A percentile compares a stretch with the other conserved stretches of the same genome.
These are phyloP conservation scores for Corydoras sp. DNA, from an alignment of 2,113 vertebrate genomes.

Conservation along the genomic window DNA sequence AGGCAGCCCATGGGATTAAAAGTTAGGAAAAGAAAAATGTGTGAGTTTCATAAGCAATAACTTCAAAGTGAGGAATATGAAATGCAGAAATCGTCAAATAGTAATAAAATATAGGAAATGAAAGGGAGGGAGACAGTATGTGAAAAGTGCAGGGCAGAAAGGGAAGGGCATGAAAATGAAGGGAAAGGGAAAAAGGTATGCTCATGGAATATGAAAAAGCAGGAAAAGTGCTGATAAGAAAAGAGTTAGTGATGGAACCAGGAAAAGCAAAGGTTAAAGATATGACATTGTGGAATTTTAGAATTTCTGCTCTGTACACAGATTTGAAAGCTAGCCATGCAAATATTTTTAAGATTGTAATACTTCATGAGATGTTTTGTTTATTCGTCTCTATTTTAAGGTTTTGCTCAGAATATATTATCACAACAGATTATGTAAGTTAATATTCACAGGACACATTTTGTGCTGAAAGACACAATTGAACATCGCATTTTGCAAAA, in stretches of 20 bases:
- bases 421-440: slow-evolving; percentile 5
- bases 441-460: not conserved
- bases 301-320: too few species aligned
- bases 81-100: not conserved
- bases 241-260: slow-evolving; percentile 2
- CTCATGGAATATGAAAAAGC: slow-evolving; percentile 26
- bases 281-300: not conserved
- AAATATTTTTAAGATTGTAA: too few species aligned
- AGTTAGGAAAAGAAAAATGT: not conserved
- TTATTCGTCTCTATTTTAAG: slow-evolving; percentile 1
- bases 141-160: not conserved
- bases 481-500: not conserved
- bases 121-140: not conserved
- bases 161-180: slow-evolving; percentile 18
- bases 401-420: slow-evolving; percentile 16
- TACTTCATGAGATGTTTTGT: too few species aligned
- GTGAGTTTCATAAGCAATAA: not conserved
- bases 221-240: slow-evolving; percentile 33
- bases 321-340: too few species aligned
- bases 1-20: not conserved
- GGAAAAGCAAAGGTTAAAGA: slow-evolving; percentile 22
- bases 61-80: slow-evolving; percentile 4
- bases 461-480: not conserved
- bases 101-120: not conserved
- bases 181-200: slow-evolving; percentile 19